Percentiles rank a stretch among this genome's conserved stretches.
Conservation (phyloP, 2,888 invertebrate genomes). For the Trachelus iudaicus region DNA sequence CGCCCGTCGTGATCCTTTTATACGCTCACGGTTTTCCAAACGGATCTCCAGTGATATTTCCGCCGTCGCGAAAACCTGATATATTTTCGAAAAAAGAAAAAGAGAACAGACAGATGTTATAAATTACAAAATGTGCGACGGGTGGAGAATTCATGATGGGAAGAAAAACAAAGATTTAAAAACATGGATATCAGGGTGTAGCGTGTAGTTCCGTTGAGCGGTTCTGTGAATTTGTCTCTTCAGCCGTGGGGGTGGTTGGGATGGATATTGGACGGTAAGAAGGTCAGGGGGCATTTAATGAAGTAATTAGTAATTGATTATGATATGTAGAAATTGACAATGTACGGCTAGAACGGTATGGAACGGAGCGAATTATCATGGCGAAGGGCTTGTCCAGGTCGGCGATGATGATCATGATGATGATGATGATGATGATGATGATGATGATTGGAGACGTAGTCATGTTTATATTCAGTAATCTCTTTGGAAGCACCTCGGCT, state of each 20-base stretch:
- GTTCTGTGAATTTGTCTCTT: neutral
- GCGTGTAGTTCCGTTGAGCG: neutral
- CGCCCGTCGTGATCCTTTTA: conserved; percentile 27
- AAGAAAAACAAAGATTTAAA: neutral
- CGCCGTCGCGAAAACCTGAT: neutral
- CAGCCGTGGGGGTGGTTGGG: neutral
- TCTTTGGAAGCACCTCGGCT: conserved; percentile 37
- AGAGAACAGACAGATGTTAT: neutral
- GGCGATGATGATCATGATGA: neutral
- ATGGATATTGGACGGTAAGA: neutral
- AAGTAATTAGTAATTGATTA: neutral
- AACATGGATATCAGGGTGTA: conserved; percentile 7
- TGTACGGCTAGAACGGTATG: neutral
- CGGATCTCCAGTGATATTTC: neutral
- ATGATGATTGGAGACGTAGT: conserved; percentile 12
- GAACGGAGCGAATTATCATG: neutral
- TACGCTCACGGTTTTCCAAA: conserved; percentile 5
- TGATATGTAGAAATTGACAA: neutral
- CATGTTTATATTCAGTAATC: conserved; percentile 24
- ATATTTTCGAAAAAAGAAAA: neutral
- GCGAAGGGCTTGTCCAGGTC: conserved; percentile 2
- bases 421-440: no score
- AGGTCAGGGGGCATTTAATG: neutral
- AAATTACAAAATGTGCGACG: neutral
- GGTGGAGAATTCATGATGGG: neutral